Evolutionary conservation across 2,888 invertebrate species (phyloP).

Genomic region (Tachina grossa): DNA sequence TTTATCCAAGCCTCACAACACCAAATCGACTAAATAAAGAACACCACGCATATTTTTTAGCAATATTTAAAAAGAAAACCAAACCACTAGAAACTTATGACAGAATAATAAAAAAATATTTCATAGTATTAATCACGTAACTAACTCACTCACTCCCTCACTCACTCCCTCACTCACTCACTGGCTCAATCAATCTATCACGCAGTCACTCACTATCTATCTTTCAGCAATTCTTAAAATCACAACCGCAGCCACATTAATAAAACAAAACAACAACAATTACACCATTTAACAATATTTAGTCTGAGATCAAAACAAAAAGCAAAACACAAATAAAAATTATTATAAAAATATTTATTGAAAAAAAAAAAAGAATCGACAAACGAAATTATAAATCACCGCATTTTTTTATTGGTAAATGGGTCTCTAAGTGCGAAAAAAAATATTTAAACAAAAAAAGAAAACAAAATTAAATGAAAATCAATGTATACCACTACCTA

Average conservation of each 20-base stretch:
- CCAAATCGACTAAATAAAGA: constrained; percentile 34
- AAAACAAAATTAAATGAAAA: constrained; percentile 21
- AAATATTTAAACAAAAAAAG: constrained; percentile 32
- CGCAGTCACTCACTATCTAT: constrained; percentile 36
- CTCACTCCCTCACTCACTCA: constrained; percentile 35
- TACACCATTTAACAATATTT: constrained; percentile 73
- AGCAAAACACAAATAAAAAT: constrained; percentile 59
- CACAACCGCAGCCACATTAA: constrained; percentile 35
- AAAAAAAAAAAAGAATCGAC: constrained; percentile 64
- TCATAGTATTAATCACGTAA: constrained; percentile 44
- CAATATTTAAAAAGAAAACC: constrained; percentile 36
- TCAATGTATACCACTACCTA: constrained; percentile 61
- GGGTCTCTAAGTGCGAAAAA: constrained; percentile 68
- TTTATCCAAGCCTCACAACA: constrained; percentile 62
- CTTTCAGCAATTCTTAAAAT: constrained; percentile 39
- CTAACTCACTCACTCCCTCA: constrained; percentile 26
- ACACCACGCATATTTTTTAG: constrained; percentile 62
- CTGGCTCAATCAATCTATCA: too few relatives aligned
- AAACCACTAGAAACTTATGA: not conserved
- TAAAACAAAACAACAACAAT: constrained; percentile 27
- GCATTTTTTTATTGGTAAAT: constrained; percentile 70
- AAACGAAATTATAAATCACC: constrained; percentile 56
- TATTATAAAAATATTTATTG: constrained; percentile 9
- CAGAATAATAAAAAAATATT: not conserved
- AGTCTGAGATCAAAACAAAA: constrained; percentile 76